These are phyloP conservation scores for Gonocerus acuteangulatus DNA, from an alignment of 2,888 invertebrate species.

Conservation along the genomic window DNA sequence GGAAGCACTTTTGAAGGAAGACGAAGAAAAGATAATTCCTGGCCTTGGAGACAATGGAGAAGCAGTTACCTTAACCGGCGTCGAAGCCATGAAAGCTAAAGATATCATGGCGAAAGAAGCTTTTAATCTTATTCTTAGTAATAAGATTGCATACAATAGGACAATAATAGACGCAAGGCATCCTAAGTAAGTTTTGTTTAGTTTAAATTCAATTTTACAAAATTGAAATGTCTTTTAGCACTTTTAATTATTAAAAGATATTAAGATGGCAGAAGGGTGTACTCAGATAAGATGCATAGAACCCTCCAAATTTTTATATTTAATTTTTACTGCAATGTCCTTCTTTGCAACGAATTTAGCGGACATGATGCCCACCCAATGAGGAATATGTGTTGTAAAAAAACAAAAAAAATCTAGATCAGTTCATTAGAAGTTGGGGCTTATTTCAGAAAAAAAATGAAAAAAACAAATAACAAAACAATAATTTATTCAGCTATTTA, in stretches of 20 bases:
- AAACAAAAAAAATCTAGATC: no score
- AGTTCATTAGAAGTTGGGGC: no score
- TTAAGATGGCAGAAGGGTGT: no score
- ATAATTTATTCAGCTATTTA: no score
- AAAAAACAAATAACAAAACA: no score
- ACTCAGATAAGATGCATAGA: no score
- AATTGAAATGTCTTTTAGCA: neutral
- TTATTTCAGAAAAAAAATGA: no score
- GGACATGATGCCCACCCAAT: no score
- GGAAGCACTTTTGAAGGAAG: slow-evolving; percentile 39
- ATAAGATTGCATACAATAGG: slow-evolving; percentile 77
- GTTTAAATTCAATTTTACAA: neutral
- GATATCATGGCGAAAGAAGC: slow-evolving; percentile 72
- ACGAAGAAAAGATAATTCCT: slow-evolving; percentile 57
- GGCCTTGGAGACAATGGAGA: slow-evolving; percentile 66
- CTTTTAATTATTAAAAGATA: neutral
- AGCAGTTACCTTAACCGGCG: slow-evolving; percentile 55
- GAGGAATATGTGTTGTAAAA: no score
- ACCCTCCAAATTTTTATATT: no score
- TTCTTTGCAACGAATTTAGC: no score
- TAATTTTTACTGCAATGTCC: no score
- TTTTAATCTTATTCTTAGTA: slow-evolving; percentile 80
- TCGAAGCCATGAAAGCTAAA: slow-evolving; percentile 55
- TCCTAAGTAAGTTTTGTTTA: slow-evolving; percentile 36
- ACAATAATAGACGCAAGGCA: slow-evolving; percentile 58